Base-by-base conservation (phyloP, 2,888 invertebrate species). In the Drosophila paracracens region DNA sequence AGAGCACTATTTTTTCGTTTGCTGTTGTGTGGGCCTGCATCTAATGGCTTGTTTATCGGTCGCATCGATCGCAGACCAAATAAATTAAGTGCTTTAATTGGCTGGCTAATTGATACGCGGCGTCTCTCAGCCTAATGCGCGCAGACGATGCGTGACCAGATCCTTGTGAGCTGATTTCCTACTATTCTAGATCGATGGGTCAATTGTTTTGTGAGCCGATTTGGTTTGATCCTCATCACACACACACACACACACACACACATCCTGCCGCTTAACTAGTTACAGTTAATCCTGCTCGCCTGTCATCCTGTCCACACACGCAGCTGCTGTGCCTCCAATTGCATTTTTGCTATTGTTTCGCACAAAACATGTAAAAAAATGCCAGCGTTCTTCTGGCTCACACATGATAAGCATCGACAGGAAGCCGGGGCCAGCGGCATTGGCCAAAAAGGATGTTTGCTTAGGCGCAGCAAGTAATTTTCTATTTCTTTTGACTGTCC, bases 21-120 rank as follows among this genome's bases (percentile, higher is more conserved):
- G 21, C 31, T 50, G 50, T 18, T 50, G 21, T 13, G 48, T 31
- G 51, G 46, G 58, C n/a, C 63, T 53, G 62, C 60, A 56, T 79
- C 84, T 88, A 88, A 85, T 85, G 87, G 79, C 75, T 74, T 87
- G 82, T 60, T 87, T 85, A 85, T 85, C 85, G 58, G 46, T 70
- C 64, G 40, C 68, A 56, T 61, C 51, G 77, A 84, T 88, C 85
- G 46, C 33, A 56, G 59, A 59, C 62, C 77, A 83, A 89, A 89
- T 89, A 83, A 87, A 81, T 79, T 81, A 86, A 70, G 77, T 76
- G 69, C 69, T 69, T 74, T 72, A 79, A 74, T 80, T 83, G 72
- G 43, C 73, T 31, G 69, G 57, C 81, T 87, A 85, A 85, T 85
- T 85, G 84, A 85, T 89, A 81, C 29, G 64, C 76, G 69, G 76